Base-by-base conservation (phyloP, 2,113 vertebrate genomes). In the Thryonomys swinderianus region DNA sequence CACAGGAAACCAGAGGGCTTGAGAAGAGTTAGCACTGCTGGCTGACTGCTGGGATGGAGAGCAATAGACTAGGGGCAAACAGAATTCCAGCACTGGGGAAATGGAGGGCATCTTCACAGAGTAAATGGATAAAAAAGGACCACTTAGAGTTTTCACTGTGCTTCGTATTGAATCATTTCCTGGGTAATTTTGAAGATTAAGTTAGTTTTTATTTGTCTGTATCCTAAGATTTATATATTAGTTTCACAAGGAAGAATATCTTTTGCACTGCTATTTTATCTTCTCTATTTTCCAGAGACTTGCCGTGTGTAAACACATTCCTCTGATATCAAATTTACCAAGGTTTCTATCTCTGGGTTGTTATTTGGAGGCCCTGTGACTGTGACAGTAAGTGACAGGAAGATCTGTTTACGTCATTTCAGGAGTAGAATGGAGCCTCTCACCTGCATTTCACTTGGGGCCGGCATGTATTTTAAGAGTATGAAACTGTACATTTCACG, bases 361-460 rank as follows among this genome's bases (percentile, higher is more conserved):
- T 62, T 59, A 59, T 78, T 85, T 0, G 1, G 30, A 21, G 48
- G 66, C 23, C 42, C 9, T 48, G 37, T 78, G 71, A 87, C 57
- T 88, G 6, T 73, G 67, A 74, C 23, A 34, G 73, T n/a, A 69
- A 57, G 4, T 76, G 62, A 53, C 61, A 95, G 53, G 53, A 51
- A 88, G 45, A 92, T 90, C 78, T 51, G 85, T 61, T 81, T 34
- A 84, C 40, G 48, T 76, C n/a, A 32, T 14, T 97, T 94, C 82
- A 76, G 85, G 87, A 73, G 21, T 27, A 71, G 12, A 45, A 45
- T 18, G 21, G 64, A 40, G 30, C 48, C 17, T 73, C 9, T 67
- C 59, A 48, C 45, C 20, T 82, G 40, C 17, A 45, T 91, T 55
- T 87, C 66, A 64, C 48, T 40, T 45, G 23, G 5, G 57, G 14